These are phyloP conservation scores for Diloba caeruleocephala DNA, from an alignment of 2,888 invertebrate genomes.

Conservation along the genomic window DNA sequence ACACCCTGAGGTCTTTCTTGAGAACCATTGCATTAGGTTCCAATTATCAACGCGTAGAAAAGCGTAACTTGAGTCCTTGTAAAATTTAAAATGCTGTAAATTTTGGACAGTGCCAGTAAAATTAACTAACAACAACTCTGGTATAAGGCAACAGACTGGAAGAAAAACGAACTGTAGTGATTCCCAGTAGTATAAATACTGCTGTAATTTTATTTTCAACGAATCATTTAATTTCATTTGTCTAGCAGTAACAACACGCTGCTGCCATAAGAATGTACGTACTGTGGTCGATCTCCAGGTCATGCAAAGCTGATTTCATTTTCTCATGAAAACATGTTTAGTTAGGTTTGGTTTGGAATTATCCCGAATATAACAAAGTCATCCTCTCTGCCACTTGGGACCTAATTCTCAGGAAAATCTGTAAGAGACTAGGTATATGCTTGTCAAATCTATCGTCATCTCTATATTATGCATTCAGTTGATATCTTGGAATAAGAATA, in stretches of 20 bases:
- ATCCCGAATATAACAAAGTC: too few relatives aligned
- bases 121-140: constrained; percentile 28
- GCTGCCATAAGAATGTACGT: neutral
- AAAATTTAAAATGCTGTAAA: constrained; percentile 2
- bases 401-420: too few relatives aligned
- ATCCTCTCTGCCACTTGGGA: too few relatives aligned
- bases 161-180: constrained; percentile 24
- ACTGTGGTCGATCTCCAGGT: constrained; percentile 7
- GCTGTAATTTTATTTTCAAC: constrained; percentile 10
- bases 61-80: constrained; percentile 1
- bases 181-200: constrained; percentile 17
- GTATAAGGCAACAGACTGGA: constrained; percentile 14
- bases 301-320: constrained; percentile 10
- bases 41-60: constrained; percentile 3
- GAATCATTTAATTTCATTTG: constrained; percentile 1
- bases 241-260: constrained; percentile 3
- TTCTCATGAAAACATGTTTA: too few relatives aligned
- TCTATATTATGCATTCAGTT: too few relatives aligned
- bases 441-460: too few relatives aligned
- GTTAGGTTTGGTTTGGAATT: too few relatives aligned
- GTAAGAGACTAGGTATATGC: too few relatives aligned
- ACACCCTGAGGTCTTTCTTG: neutral
- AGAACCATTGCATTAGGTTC: constrained; percentile 7
- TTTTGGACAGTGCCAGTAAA: constrained; percentile 1
- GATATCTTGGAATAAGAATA: too few relatives aligned